Evolutionary conservation across 2,797 vertebrate genomes (phyloP), one percentile per base, ranked within the genome.

Genomic region (Acipenser ruthenus): DNA sequence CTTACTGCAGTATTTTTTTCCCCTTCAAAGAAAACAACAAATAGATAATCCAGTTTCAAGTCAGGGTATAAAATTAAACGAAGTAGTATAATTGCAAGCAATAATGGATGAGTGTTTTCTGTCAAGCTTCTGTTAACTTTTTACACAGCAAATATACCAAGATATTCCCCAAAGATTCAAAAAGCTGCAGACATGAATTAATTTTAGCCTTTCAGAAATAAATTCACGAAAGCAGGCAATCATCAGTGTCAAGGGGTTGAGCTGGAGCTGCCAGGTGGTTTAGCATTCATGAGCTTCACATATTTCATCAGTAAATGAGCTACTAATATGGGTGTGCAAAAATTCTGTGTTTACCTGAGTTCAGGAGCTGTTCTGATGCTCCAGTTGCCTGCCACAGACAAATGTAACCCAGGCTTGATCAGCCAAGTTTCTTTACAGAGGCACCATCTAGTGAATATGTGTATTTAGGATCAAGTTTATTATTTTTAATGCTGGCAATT

Each of bases 171-270:
- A 6, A 58, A 11, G 10, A 58, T 58, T 58, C 3, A 11, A 13
- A 58, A 58, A 58, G 55, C 55, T n/a, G 12, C 55, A 58, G 1
- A 53, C 51, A 8, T 8, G 12, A 58, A 58, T 6, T 58, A 58
- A 58, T 58, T 11, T 11, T 11, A 58, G 12, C 15, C 55, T 58
- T 58, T 58, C 11, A n/a, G 55, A 58, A 58, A 58, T 58, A 58
- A 7, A 58, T n/a, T 58, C 12, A 58, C 15, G 55, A 58, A 58
- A 58, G 10, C 12, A 58, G 12, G 12, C 55, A 58, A 58, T 58
- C 12, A 58, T n/a, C 55, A 58, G 10, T 58, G 55, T 58, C 55
- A 58, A 58, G 55, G 55, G 55, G 55, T n/a, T 58, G 55, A n/a
- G 6, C 11, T 58, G 55, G 11, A 58, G 55, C 55, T 58, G 55